These are phyloP conservation scores for Tenualosa thibaudeaui DNA, from an alignment of 2,797 vertebrate species.

Conservation along the genomic window DNA sequence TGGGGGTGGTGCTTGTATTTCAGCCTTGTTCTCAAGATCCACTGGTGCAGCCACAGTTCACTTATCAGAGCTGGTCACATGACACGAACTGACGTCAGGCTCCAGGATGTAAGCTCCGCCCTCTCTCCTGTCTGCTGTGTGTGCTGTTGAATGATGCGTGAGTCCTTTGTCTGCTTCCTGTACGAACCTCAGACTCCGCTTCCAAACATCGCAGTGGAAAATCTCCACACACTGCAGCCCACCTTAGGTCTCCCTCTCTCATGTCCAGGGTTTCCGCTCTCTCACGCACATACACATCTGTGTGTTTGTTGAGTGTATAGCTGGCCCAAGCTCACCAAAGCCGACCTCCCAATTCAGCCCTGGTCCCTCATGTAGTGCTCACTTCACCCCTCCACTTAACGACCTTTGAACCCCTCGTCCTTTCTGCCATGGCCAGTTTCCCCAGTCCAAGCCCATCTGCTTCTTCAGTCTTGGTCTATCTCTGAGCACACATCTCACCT, in stretches of 20 bases:
- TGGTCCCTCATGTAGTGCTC: too few species aligned
- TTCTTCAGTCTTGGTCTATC: too few species aligned
- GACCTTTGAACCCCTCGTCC: too few species aligned
- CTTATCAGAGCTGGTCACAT: conserved; percentile 77
- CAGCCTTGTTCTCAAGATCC: conserved; percentile 76
- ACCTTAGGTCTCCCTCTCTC: neutral
- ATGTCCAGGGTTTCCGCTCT: too few species aligned
- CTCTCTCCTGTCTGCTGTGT: conserved; percentile 71
- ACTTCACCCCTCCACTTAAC: too few species aligned
- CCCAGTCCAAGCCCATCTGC: too few species aligned
- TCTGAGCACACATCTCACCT: too few species aligned
- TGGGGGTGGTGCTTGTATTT: conserved; percentile 73
- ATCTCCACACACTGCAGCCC: neutral
- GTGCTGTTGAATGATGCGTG: conserved; percentile 77
- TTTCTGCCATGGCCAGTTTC: too few species aligned
- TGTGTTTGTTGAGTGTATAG: neutral
- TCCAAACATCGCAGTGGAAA: neutral
- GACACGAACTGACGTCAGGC: conserved; percentile 71
- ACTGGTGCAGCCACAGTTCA: conserved; percentile 65
- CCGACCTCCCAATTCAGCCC: neutral
- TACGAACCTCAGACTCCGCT: conserved; percentile 24
- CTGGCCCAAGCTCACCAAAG: neutral
- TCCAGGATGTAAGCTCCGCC: conserved; percentile 81
- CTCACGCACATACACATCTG: neutral
- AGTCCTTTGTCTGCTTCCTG: conserved; percentile 65